Base-by-base conservation (phyloP, 2,888 invertebrate species). In the Drosophila limbata region DNA sequence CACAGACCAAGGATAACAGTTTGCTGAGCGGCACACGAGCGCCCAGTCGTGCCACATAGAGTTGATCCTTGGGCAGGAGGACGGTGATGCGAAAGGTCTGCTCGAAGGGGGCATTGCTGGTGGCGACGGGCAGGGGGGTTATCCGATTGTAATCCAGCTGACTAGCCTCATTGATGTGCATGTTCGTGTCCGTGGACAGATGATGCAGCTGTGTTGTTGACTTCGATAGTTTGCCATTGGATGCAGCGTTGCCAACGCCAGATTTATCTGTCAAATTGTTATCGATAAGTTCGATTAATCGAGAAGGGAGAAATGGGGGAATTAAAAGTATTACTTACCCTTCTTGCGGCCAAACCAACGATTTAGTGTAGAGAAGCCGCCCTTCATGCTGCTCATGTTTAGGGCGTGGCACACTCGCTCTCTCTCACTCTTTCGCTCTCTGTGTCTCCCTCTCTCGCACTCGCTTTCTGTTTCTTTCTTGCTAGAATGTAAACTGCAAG, bases 31-130 rank as follows among this genome's bases (percentile, higher is more conserved):
- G 93, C 53, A 95, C 95, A 78, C 95, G 94, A 13, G 95, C 95
- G 76, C 95, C 95, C 69, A 96, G 94, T 73, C 97, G 93, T 42
- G 95, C 94, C 11, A 97, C 96, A 92, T 95, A 96, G 64, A 97
- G 94, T 92, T 97, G 97, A 90, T 96, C 96, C 80, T 95, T 94
- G 35, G 97, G 97, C 81, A 97, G 93, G 90, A 96, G 95, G 37
- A 97, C 96, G 91, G 92, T 93, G 35, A 93, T 92, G 63, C 93
- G 92, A 65, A 93, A 93, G 13, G 92, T 92, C 80, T 93, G 93
- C 81, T 93, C 93, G 65, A 93, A 93, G 39, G 93, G 93, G 13
- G 92, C 92, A 88, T 92, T 93, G 61, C 90, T 92, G 53, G 92
- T 91, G 66, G 90, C 91, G 57, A 89, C 91, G 47, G 92, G 91